Conservation (phyloP, 2,113 vertebrate genomes). For the Todiramphus saurophagus region DNA sequence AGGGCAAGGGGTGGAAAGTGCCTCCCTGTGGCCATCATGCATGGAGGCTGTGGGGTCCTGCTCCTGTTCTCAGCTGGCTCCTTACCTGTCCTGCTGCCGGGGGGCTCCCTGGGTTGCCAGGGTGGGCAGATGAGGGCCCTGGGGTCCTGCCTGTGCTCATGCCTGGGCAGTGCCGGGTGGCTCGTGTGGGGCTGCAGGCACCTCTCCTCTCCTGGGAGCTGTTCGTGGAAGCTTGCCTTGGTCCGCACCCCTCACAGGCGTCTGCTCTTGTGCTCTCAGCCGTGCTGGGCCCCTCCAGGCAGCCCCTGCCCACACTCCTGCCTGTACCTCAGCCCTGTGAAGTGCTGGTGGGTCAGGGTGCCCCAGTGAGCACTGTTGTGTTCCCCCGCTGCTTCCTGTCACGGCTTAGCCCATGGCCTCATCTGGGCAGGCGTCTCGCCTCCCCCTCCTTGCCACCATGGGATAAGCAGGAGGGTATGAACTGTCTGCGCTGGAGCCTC, state of each 20-base stretch:
- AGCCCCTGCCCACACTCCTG: neutral
- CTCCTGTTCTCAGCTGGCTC: rapidly evolving
- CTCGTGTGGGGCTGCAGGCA: neutral
- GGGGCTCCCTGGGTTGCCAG: neutral
- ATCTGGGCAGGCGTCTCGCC: neutral
- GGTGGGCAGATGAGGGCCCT: no score
- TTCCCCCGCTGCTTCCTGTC: neutral
- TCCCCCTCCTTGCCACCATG: neutral
- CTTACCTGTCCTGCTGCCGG: neutral
- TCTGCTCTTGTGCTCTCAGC: neutral
- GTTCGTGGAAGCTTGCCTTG: neutral
- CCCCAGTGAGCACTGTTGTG: neutral
- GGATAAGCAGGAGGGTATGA: neutral
- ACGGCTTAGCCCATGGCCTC: neutral
- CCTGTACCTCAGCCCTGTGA: neutral
- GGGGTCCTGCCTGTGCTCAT: neutral
- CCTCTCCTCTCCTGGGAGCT: neutral
- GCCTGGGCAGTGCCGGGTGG: neutral
- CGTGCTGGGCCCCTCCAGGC: neutral
- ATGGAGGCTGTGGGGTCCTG: neutral
- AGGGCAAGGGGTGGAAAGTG: neutral
- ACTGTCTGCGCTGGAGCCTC: neutral
- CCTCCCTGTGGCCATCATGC: no score
- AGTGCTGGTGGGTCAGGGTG: neutral
- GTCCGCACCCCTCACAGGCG: neutral